Percentiles rank a stretch among this genome's conserved stretches.
These are phyloP conservation scores for Enteromius paludinosus DNA, from an alignment of 2,797 vertebrate genomes.

Conservation along the genomic window DNA sequence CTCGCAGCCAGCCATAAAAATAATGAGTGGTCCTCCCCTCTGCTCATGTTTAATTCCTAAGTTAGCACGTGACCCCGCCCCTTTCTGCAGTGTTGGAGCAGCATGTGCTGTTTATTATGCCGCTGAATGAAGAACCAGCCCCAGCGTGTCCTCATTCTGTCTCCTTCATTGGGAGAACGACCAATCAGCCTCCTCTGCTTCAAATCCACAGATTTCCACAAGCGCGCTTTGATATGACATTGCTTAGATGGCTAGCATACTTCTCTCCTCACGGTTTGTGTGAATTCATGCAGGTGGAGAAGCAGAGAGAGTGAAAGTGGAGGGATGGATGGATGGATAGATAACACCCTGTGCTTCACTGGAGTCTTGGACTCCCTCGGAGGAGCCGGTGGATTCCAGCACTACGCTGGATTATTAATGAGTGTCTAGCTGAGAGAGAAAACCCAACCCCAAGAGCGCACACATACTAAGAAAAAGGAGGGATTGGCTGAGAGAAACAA, in stretches of 20 bases:
- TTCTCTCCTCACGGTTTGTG: conserved; percentile 5
- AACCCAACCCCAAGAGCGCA: conserved; percentile 20
- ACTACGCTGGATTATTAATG: conserved; percentile 59
- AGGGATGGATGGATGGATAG: conserved; percentile 3
- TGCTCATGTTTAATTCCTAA: conserved; percentile 15
- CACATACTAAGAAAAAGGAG: conserved; percentile 11
- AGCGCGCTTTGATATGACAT: conserved; percentile 18
- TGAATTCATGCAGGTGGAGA: conserved; percentile 6
- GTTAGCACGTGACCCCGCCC: neutral
- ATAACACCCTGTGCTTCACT: conserved; percentile 4
- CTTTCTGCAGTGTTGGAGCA: neutral
- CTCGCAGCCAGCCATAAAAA: neutral
- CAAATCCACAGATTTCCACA: conserved; percentile 21
- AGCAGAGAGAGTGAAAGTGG: neutral
- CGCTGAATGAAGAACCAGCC: conserved; percentile 34
- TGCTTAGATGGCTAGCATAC: conserved; percentile 30
- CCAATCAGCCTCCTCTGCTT: conserved; percentile 20
- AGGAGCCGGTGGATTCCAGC: conserved; percentile 46
- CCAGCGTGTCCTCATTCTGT: conserved; percentile 52
- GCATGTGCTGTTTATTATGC: conserved; percentile 52
- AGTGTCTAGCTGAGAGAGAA: conserved; percentile 42
- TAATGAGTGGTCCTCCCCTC: neutral
- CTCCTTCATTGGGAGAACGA: conserved; percentile 25
- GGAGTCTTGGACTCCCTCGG: conserved; percentile 15
- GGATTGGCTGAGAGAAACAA: conserved; percentile 27